A percentile compares a stretch with the other conserved stretches of the same genome.
phyloP scores from a whole-genome alignment of 2,888 invertebrate genomes.

The Drosophila koepferae region DNA sequence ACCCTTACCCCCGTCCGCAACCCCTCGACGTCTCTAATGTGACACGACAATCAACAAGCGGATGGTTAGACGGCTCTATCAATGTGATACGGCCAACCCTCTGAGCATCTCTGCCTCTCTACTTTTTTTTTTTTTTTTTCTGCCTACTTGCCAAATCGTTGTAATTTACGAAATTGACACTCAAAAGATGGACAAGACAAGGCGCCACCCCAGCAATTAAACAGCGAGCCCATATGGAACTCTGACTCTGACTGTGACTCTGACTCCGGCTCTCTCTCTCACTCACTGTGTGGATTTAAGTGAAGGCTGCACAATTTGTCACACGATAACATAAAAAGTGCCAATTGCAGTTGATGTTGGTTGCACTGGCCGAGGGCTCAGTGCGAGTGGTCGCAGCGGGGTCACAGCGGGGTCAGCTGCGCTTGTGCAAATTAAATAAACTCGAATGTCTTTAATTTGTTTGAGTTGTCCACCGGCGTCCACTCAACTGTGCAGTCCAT shows the following conservation, averaged over 20 bases:
- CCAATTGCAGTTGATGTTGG: conserved; percentile 68
- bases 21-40: conserved; percentile 39
- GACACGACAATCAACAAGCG: conserved; percentile 53
- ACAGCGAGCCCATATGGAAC: conserved; percentile 65
- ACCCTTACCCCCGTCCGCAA: conserved; percentile 21
- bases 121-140: neutral
- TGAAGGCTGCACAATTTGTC: conserved; percentile 69
- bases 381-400: conserved; percentile 35
- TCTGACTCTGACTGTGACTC: neutral
- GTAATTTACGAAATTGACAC: conserved; percentile 81
- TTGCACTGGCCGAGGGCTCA: conserved; percentile 34
- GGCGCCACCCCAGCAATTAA: conserved; percentile 72
- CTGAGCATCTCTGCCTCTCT: neutral
- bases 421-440: conserved; percentile 75
- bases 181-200: conserved; percentile 60
- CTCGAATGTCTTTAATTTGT: conserved; percentile 80
- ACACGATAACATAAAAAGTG: conserved; percentile 74
- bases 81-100: conserved; percentile 5
- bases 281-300: conserved; percentile 15
- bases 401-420: conserved; percentile 65
- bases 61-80: conserved; percentile 18
- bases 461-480: conserved; percentile 55
- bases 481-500: conserved; percentile 33
- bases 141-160: conserved; percentile 69
- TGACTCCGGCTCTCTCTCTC: neutral